phyloP scores from a whole-genome alignment of 2,113 vertebrate species.

The Seriola dumerili region DNA sequence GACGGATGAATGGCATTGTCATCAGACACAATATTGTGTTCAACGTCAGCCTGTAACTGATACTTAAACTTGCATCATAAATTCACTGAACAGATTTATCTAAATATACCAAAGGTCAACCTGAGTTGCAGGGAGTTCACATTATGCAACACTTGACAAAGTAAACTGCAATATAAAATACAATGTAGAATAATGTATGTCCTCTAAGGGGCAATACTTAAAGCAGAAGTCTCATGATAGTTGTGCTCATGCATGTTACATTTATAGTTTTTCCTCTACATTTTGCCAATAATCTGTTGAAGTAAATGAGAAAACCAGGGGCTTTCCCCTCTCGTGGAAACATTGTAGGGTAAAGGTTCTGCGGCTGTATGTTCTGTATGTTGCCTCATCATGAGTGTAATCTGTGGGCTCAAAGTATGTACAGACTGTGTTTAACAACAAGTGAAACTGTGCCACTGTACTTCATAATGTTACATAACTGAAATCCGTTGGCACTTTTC shows the following conservation, averaged over 20 bases:
- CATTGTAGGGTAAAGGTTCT: slow-evolving; percentile 23
- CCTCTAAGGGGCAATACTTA: background rate
- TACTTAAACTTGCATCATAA: background rate
- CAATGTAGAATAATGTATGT: background rate
- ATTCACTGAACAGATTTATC: background rate
- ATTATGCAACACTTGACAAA: background rate
- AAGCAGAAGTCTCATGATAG: background rate
- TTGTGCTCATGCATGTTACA: background rate
- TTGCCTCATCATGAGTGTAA: slow-evolving; percentile 16
- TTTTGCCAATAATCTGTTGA: slow-evolving; percentile 4
- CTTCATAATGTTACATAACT: slow-evolving; percentile 34
- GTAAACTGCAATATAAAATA: background rate
- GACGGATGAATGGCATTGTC: too few species aligned
- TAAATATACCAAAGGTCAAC: background rate
- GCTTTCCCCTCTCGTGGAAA: background rate
- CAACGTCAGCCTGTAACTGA: background rate
- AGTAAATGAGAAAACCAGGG: background rate
- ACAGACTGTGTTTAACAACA: background rate
- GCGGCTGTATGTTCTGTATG: background rate
- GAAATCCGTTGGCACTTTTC: slow-evolving; percentile 10
- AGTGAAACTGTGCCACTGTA: background rate
- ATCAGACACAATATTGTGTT: too few species aligned
- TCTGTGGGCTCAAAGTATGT: slow-evolving; percentile 39
- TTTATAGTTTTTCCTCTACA: background rate
- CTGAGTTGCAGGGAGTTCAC: background rate